A percentile compares a stretch with the other conserved stretches of the same genome.
phyloP scores from a whole-genome alignment of 2,113 vertebrate genomes.

The Cathartes aura region DNA sequence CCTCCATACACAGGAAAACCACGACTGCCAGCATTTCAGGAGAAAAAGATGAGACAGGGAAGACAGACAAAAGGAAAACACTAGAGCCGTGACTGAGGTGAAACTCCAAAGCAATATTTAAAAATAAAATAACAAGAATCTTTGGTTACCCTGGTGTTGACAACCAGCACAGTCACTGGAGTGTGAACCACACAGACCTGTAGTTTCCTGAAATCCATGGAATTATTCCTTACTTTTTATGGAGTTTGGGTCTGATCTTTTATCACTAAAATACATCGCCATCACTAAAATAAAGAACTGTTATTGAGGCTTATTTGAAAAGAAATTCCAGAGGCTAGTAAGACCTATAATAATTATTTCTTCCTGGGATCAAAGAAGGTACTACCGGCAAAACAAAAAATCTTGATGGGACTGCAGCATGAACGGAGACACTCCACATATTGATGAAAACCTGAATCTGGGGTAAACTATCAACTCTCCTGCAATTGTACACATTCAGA shows the following conservation, averaged over 20 bases:
- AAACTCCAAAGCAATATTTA: not conserved
- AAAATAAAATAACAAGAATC: not conserved
- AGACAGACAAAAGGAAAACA: not conserved
- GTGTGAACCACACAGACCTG: not conserved
- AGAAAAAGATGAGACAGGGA: not conserved
- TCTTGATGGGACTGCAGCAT: not conserved
- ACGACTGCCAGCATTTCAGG: not conserved
- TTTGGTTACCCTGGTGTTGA: not conserved
- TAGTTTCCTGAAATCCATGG: not conserved
- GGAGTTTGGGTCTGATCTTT: not conserved
- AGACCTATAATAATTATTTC: not conserved
- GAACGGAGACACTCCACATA: not conserved
- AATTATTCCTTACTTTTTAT: not conserved
- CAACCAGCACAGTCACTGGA: not conserved
- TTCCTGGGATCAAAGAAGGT: not conserved
- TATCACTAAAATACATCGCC: not conserved
- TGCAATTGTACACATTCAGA: not conserved
- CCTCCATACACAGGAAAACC: not conserved
- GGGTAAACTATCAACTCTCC: not conserved
- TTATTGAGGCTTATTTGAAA: not conserved
- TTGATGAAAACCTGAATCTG: not conserved
- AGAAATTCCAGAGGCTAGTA: not conserved
- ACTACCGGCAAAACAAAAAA: not conserved
- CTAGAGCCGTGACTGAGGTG: not conserved
- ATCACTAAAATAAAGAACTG: not conserved